phyloP scores from a whole-genome alignment of 2,797 vertebrate genomes.

The Neomorphus geoffroyi region DNA sequence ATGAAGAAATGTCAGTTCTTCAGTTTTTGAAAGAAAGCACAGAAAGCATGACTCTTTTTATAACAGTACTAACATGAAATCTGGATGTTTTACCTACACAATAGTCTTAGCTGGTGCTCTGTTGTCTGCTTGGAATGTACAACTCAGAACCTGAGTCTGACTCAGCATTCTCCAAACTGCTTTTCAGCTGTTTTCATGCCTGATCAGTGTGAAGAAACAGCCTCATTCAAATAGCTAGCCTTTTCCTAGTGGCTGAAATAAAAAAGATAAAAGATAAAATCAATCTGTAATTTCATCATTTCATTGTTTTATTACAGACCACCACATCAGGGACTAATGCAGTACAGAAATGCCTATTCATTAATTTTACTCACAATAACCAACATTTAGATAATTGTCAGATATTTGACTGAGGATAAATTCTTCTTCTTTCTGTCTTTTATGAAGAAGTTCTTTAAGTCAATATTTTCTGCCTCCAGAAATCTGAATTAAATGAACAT shows the following conservation, averaged over 20 bases:
- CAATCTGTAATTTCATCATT: background rate
- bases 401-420: background rate
- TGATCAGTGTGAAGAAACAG: background rate
- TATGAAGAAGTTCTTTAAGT: background rate
- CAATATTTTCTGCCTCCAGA: background rate
- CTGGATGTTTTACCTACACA: background rate
- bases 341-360: background rate
- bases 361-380: background rate
- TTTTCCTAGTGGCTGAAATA: background rate
- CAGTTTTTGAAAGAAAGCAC: background rate
- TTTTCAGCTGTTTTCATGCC: background rate
- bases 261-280: background rate
- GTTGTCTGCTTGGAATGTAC: background rate
- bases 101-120: background rate
- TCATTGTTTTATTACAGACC: background rate
- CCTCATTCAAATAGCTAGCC: background rate
- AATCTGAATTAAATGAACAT: background rate
- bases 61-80: background rate
- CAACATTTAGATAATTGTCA: background rate
- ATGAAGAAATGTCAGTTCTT: background rate
- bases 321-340: background rate
- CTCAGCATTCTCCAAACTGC: background rate
- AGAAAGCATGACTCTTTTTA: background rate
- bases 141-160: background rate
- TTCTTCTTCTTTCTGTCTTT: background rate